Conservation (phyloP, 2,888 invertebrate genomes). For the Tyria jacobaeae region DNA sequence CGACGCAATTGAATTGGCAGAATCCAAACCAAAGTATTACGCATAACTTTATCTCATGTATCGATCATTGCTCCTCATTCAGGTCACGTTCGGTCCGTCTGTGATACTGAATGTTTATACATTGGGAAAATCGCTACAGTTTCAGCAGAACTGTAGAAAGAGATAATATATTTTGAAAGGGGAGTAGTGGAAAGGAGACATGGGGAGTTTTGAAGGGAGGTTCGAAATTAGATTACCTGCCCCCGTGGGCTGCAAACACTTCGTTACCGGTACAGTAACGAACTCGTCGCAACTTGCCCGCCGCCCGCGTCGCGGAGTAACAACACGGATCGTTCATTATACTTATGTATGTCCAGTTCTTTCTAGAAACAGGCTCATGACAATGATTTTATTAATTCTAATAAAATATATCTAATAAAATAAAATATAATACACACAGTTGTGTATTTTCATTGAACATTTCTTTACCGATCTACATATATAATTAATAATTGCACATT, state of each 20-base stretch:
- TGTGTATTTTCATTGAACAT: too few species aligned
- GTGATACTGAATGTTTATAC: constrained; percentile 81
- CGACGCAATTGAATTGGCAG: constrained; percentile 36
- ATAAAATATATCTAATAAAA: too few species aligned
- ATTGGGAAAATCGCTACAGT: constrained; percentile 71
- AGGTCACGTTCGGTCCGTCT: constrained; percentile 57
- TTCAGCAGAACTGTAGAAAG: constrained; percentile 39
- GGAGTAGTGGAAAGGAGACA: constrained; percentile 22
- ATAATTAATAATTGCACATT: too few species aligned
- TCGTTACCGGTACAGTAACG: constrained; percentile 74
- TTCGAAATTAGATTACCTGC: constrained; percentile 80
- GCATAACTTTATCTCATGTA: constrained; percentile 41
- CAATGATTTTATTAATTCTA: background rate
- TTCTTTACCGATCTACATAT: too few species aligned
- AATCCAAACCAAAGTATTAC: constrained; percentile 35
- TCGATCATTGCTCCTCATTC: constrained; percentile 45
- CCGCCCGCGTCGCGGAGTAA: too few species aligned
- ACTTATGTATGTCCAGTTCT: constrained; percentile 3
- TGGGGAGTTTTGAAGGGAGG: constrained; percentile 41
- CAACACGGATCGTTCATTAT: too few species aligned
- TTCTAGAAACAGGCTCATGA: background rate
- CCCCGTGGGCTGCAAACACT: constrained; percentile 81
- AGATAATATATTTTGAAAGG: constrained; percentile 9
- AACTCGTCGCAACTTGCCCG: constrained; percentile 53
- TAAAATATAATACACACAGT: background rate